Evolutionary conservation across 2,888 invertebrate genomes (phyloP).

Genomic region (Drosophila putrida): DNA sequence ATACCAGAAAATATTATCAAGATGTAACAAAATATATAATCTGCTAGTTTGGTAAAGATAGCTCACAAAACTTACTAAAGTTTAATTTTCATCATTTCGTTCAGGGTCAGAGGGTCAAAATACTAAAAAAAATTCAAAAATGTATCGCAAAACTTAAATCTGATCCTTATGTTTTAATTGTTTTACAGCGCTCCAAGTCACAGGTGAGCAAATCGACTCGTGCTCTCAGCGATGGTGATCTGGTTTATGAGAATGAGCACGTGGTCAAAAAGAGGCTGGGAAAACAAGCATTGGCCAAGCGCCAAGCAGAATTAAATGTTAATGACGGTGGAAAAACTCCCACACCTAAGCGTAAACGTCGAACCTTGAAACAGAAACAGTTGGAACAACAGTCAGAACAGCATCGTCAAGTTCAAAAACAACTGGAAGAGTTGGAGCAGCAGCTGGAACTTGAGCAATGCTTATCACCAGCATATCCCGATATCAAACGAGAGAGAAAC

Average conservation of each 20-base stretch:
- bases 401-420: conserved; percentile 13
- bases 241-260: conserved; percentile 82
- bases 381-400: neutral
- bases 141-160: too few relatives aligned
- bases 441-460: conserved; percentile 12
- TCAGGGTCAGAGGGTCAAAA: too few relatives aligned
- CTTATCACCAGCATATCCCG: conserved; percentile 4
- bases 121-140: too few relatives aligned
- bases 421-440: conserved; percentile 29
- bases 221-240: conserved; percentile 67
- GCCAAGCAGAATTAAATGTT: conserved; percentile 20
- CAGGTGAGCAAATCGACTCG: conserved; percentile 68
- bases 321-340: conserved; percentile 8
- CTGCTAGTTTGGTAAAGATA: too few relatives aligned
- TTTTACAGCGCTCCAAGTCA: conserved; percentile 46
- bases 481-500: conserved; percentile 57
- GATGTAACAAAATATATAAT: too few relatives aligned
- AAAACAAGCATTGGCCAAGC: conserved; percentile 58
- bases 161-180: neutral
- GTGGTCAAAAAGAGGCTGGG: conserved; percentile 65
- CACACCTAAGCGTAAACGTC: conserved; percentile 38
- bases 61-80: too few relatives aligned
- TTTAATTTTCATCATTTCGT: too few relatives aligned
- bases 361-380: neutral
- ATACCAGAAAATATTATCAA: too few relatives aligned